Evolutionary conservation across 2,888 invertebrate species (phyloP).

Genomic region (Orthosia gracilis): DNA sequence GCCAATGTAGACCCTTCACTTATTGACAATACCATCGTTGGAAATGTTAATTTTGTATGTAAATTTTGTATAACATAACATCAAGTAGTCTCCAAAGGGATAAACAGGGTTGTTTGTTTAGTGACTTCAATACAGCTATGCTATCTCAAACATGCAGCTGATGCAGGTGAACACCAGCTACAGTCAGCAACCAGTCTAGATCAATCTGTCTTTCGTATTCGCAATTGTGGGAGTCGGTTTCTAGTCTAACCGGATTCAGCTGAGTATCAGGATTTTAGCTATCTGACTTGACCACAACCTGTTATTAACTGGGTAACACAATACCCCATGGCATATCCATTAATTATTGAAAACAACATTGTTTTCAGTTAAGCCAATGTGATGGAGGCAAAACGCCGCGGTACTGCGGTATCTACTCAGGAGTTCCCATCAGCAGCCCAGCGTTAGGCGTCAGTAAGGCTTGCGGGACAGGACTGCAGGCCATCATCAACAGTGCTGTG

Average conservation of each 20-base stretch:
- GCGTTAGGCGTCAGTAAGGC: slow-evolving; percentile 97
- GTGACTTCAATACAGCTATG: too few species aligned
- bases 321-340: not conserved
- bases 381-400: slow-evolving; percentile 97
- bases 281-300: too few species aligned
- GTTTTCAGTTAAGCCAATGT: slow-evolving; percentile 93
- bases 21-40: slow-evolving; percentile 83
- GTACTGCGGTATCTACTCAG: slow-evolving; percentile 95
- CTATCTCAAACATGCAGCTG: too few species aligned
- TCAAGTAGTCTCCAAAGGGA: too few species aligned
- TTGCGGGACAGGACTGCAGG: slow-evolving; percentile 99
- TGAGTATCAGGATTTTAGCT: too few species aligned
- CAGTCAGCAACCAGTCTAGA: too few species aligned
- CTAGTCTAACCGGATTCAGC: too few species aligned
- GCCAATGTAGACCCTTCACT: slow-evolving; percentile 77
- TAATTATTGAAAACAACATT: not conserved
- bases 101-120: too few species aligned
- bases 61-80: not conserved
- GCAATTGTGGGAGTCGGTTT: too few species aligned
- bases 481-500: slow-evolving; percentile 96
- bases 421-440: slow-evolving; percentile 96
- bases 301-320: too few species aligned
- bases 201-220: too few species aligned
- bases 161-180: too few species aligned
- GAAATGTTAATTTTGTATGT: slow-evolving; percentile 85